Conservation (phyloP, 2,113 vertebrate genomes). For the Struthidea cinerea region DNA sequence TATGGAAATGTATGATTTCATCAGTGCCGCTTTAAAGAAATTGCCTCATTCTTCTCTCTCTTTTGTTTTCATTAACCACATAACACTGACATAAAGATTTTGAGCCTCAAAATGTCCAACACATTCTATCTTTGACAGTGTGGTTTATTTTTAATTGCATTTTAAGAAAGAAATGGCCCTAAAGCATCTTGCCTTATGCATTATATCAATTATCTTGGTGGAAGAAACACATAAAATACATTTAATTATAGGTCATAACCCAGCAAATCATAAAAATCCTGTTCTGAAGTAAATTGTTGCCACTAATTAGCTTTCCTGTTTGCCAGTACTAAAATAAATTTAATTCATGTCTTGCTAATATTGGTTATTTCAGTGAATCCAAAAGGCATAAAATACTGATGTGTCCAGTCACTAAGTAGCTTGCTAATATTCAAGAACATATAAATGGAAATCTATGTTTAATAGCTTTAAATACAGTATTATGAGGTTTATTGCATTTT, state of each 20-base stretch:
- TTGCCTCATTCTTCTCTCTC: neutral
- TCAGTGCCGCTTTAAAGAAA: slow-evolving; percentile 25
- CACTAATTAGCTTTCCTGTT: slow-evolving; percentile 71
- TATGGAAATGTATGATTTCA: neutral
- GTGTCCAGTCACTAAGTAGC: neutral
- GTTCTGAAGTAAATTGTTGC: slow-evolving; percentile 69
- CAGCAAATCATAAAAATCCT: slow-evolving; percentile 70
- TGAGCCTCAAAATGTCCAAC: slow-evolving; percentile 44
- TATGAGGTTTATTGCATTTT: neutral
- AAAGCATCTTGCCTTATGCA: slow-evolving; percentile 49
- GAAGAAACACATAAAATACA: slow-evolving; percentile 68
- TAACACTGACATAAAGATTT: slow-evolving; percentile 47
- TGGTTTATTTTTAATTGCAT: slow-evolving; percentile 66
- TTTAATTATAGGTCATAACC: slow-evolving; percentile 75
- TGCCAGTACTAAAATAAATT: slow-evolving; percentile 57
- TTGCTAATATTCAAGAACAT: neutral
- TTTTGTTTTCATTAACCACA: neutral
- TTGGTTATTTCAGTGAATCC: slow-evolving; percentile 52
- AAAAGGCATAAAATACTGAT: neutral
- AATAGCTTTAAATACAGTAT: neutral
- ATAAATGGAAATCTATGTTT: neutral
- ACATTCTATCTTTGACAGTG: slow-evolving; percentile 42
- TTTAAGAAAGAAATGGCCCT: slow-evolving; percentile 54
- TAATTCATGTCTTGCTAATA: slow-evolving; percentile 45
- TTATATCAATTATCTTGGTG: slow-evolving; percentile 68